phyloP scores from a whole-genome alignment of 2,797 vertebrate species.

The Gymnothorax reevesii region DNA sequence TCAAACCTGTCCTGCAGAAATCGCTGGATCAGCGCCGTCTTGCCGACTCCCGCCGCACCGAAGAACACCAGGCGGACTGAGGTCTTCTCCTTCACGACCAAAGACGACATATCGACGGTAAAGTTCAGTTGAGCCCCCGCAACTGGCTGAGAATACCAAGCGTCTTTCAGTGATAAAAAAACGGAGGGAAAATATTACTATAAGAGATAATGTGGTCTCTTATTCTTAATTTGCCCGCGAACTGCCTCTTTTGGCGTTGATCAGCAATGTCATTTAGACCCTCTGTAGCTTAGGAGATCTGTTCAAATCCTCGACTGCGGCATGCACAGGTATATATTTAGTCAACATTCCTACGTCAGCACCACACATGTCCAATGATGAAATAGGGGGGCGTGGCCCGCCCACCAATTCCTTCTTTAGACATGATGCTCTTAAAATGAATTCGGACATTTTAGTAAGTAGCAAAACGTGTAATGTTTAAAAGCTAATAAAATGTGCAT shows the following conservation, averaged over 20 bases:
- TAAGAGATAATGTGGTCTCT: not conserved
- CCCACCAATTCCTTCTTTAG: not conserved
- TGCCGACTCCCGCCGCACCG: conserved; percentile 71
- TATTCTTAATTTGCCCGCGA: no score
- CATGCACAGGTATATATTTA: conserved; percentile 26
- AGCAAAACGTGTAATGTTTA: not conserved
- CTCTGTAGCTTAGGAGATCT: not conserved
- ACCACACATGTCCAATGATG: conserved; percentile 20
- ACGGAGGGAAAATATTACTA: not conserved
- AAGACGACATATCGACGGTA: conserved; percentile 15
- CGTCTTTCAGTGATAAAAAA: not conserved
- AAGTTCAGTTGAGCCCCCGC: not conserved
- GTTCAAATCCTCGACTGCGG: not conserved
- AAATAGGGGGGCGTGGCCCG: conserved; percentile 7
- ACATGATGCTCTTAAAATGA: not conserved
- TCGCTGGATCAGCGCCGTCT: conserved; percentile 70
- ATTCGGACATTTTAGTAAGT: not conserved
- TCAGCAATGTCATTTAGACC: no score
- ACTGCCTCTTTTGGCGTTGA: not conserved
- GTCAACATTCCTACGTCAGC: conserved; percentile 23
- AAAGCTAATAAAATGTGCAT: not conserved
- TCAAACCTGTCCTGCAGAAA: conserved; percentile 69
- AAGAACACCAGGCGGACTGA: conserved; percentile 68
- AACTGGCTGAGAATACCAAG: not conserved
- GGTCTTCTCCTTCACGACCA: conserved; percentile 41